Percentiles rank a stretch among this genome's conserved stretches.
phyloP scores from a whole-genome alignment of 2,888 invertebrate genomes.

The Xanthostigma xanthostigma region DNA sequence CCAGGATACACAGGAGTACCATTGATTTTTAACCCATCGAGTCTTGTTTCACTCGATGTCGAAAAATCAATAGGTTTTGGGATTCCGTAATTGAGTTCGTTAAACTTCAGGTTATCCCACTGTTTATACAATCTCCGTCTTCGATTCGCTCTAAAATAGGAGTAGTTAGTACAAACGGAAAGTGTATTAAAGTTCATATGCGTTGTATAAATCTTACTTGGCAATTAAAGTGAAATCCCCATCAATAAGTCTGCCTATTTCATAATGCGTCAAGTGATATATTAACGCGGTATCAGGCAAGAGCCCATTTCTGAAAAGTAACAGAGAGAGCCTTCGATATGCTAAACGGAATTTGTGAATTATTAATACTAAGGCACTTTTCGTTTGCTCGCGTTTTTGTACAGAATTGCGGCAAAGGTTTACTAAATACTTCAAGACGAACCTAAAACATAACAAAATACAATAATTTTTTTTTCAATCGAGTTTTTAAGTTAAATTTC shows the following conservation, averaged over 20 bases:
- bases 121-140: constrained; percentile 42
- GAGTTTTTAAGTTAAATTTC: constrained; percentile 1
- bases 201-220: constrained; percentile 15
- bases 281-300: constrained; percentile 49
- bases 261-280: constrained; percentile 49
- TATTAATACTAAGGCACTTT: constrained; percentile 37
- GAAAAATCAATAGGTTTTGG: constrained; percentile 21
- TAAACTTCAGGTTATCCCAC: constrained; percentile 46
- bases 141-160: constrained; percentile 43
- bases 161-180: neutral
- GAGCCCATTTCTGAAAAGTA: constrained; percentile 43
- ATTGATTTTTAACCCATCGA: constrained; percentile 18
- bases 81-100: constrained; percentile 40
- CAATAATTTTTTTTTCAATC: neutral
- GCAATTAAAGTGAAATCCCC: constrained; percentile 18
- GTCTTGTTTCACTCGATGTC: neutral
- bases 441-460: constrained; percentile 26
- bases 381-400: constrained; percentile 48
- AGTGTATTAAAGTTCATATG: too few species aligned
- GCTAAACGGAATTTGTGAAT: constrained; percentile 44
- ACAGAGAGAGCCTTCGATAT: constrained; percentile 36
- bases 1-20: constrained; percentile 64
- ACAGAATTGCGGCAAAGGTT: constrained; percentile 46
- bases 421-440: constrained; percentile 41
- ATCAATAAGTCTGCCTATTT: constrained; percentile 41